These are phyloP conservation scores for Drosophila rufa DNA, from an alignment of 1,140 invertebrate species.

Conservation along the genomic window DNA sequence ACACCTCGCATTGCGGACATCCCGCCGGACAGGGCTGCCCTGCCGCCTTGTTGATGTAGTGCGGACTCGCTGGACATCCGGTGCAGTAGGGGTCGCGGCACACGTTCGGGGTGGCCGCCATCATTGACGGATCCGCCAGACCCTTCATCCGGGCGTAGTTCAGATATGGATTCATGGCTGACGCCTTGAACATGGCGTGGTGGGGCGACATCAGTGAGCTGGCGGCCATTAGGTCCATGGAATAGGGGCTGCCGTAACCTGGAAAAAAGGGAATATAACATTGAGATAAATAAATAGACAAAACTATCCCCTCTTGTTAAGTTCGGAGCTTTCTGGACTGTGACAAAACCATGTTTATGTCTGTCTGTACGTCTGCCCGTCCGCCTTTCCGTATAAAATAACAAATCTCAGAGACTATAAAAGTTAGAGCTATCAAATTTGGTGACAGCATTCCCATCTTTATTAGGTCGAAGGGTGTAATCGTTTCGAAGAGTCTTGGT, in stretches of 20 bases:
- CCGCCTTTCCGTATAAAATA: too few relatives aligned
- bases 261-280: conserved; percentile 67
- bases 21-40: conserved; percentile 92
- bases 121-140: conserved; percentile 79
- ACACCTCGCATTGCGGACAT: conserved; percentile 93
- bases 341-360: too few relatives aligned
- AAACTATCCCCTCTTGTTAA: too few relatives aligned
- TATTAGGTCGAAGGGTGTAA: too few relatives aligned
- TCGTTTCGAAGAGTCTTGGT: too few relatives aligned
- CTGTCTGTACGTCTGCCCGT: too few relatives aligned
- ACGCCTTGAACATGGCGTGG: conserved; percentile 89
- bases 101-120: conserved; percentile 88
- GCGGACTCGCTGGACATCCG: conserved; percentile 94
- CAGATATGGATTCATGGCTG: conserved; percentile 89
- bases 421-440: too few relatives aligned
- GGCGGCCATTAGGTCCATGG: conserved; percentile 90
- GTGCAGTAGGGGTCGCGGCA: conserved; percentile 97
- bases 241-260: conserved; percentile 86
- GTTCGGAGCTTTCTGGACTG: too few relatives aligned
- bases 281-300: background rate
- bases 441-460: too few relatives aligned
- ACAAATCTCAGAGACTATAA: too few relatives aligned
- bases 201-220: conserved; percentile 90
- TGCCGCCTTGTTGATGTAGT: conserved; percentile 88
- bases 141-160: conserved; percentile 91